Evolutionary conservation across 2,113 vertebrate species (phyloP), one percentile per base, ranked within the genome.

Genomic region (Eudyptes chrysolophus): DNA sequence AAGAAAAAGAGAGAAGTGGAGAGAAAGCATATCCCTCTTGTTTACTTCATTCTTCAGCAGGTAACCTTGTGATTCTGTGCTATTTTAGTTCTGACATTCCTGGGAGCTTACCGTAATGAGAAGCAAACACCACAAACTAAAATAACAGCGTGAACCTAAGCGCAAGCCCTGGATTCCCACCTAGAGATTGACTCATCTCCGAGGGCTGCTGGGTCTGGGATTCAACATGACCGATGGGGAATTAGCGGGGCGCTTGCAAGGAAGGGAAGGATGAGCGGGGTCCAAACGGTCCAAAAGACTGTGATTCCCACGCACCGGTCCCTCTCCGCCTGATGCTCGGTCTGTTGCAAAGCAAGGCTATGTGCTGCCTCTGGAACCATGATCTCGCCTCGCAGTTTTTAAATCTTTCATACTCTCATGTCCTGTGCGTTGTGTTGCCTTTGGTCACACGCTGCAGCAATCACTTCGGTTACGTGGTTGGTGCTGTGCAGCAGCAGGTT

Each of bases 11-110:
- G 16, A 77, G 30, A 87, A 87, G 32, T 5, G 44, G 51, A 94
- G 55, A 65, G 89, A 94, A 95, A 95, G 90, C 90, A 94, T 93
- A 94, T 90, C 83, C 61, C 36, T 49, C 80, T 96, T 97, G 93
- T 97, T 97, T 97, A 97, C 93, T 94, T 95, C 76, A 65, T 93
- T 93, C 90, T 96, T 90, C 48, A 12, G 87, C 93, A 96, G 94
- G 96, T 97, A 96, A 94, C 95, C 94, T 97, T 97, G 93, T 97
- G 96, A 94, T 97, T 96, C 92, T 74, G 78, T 92, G 83, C 97
- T 97, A 97, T 98, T 98, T 97, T 97, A 70, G 96, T 87, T 76
- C 79, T 10, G 92, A 85, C 95, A 97, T 98, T 97, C 96, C 95
- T 93, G 87, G 87, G 83, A 97, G 96, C 83, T 96, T 97, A 94